Evolutionary conservation across 2,113 vertebrate genomes (phyloP).

Genomic region (Penelope pileata): DNA sequence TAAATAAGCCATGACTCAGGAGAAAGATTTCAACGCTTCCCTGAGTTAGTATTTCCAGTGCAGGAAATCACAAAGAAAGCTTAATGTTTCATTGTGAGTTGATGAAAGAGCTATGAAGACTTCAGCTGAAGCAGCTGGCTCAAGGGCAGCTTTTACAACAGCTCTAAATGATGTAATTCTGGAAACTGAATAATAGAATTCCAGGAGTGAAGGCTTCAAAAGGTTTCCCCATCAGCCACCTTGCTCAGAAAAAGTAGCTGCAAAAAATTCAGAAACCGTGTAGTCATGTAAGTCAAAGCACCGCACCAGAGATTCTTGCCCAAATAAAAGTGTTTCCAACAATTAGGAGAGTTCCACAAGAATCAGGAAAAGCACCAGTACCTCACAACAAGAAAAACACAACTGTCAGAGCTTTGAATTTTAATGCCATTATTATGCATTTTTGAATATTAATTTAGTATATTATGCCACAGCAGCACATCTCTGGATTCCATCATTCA

Average conservation of each 20-base stretch:
- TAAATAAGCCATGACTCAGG: neutral
- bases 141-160: neutral
- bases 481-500: neutral
- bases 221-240: constrained; percentile 87
- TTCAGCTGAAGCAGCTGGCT: neutral
- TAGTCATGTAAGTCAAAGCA: neutral
- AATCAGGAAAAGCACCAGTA: neutral
- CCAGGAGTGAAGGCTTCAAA: constrained; percentile 56
- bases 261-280: neutral
- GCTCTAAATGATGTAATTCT: neutral
- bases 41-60: neutral
- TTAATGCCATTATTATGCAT: neutral
- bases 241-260: constrained; percentile 83
- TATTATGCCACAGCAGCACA: neutral
- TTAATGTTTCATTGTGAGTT: neutral
- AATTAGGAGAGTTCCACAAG: neutral
- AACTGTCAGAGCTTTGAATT: neutral
- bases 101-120: neutral
- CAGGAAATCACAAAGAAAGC: neutral
- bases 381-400: neutral
- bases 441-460: neutral
- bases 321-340: neutral
- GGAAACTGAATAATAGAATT: neutral
- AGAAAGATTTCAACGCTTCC: neutral
- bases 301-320: neutral